Percentiles rank a stretch among this genome's conserved stretches.
Evolutionary conservation across 2,113 vertebrate genomes (phyloP).

Genomic region (Podarcis cretensis): DNA sequence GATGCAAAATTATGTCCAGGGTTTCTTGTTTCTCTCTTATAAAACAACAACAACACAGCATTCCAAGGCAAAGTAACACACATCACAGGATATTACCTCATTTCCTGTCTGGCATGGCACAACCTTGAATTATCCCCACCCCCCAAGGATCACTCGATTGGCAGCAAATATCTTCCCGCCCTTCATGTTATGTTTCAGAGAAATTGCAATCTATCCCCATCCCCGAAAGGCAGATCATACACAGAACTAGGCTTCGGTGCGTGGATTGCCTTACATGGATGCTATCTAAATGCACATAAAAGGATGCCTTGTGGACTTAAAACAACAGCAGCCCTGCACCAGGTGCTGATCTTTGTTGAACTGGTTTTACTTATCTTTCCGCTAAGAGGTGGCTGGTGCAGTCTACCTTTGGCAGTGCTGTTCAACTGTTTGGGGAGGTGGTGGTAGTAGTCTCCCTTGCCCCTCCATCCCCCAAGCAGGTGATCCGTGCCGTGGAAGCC

Average conservation of each 20-base stretch:
- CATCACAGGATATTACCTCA: slow-evolving; percentile 1
- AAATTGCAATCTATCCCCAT: slow-evolving; percentile 16
- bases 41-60: slow-evolving; percentile 36
- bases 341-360: neutral
- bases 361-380: neutral
- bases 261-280: neutral
- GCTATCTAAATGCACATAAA: neutral
- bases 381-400: neutral
- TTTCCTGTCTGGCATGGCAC: slow-evolving; percentile 37
- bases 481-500: neutral
- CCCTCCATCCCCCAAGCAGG: neutral
- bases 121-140: neutral
- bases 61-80: slow-evolving; percentile 54
- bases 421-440: neutral
- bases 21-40: slow-evolving; percentile 42
- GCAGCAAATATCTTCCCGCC: slow-evolving; percentile 27
- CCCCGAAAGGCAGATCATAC: neutral
- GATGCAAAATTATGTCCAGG: slow-evolving; percentile 44
- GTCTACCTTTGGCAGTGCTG: neutral
- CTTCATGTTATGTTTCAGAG: slow-evolving; percentile 57
- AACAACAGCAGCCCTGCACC: neutral
- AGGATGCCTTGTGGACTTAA: neutral
- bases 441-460: neutral
- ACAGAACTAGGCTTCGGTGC: neutral
- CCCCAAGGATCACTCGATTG: slow-evolving; percentile 2